These are phyloP conservation scores for Ceratothoa steindachneri DNA, from an alignment of 2,888 invertebrate species.

Conservation along the genomic window DNA sequence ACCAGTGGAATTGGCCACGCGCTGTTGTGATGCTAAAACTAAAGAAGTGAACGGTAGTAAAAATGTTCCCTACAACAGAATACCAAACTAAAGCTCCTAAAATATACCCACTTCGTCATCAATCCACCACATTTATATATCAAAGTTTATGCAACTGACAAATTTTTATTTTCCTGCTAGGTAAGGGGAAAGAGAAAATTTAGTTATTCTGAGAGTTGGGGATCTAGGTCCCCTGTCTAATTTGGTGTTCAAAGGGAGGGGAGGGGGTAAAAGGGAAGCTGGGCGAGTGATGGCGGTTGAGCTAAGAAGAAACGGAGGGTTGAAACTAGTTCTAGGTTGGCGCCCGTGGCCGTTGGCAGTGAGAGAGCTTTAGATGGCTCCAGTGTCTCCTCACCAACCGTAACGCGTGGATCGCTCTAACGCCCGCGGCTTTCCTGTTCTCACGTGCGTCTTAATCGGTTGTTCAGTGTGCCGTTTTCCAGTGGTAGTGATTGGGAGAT, in stretches of 20 bases:
- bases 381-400: slow-evolving; percentile 6
- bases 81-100: too few species aligned
- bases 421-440: neutral
- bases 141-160: too few species aligned
- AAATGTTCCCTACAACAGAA: too few species aligned
- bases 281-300: slow-evolving; percentile 6
- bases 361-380: slow-evolving; percentile 4
- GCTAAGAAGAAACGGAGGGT: neutral
- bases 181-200: neutral
- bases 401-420: neutral
- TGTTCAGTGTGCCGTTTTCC: neutral
- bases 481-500: neutral
- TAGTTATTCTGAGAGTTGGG: neutral
- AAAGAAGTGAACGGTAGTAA: too few species aligned
- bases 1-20: neutral
- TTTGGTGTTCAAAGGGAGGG: neutral
- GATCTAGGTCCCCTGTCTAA: slow-evolving; percentile 7
- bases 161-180: neutral
- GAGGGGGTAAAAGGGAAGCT: slow-evolving; percentile 5
- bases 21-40: too few species aligned
- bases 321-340: slow-evolving; percentile 6
- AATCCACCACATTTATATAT: neutral
- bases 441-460: slow-evolving; percentile 2
- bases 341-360: slow-evolving; percentile 13
- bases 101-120: too few species aligned